These are phyloP conservation scores for Lycocerus yunnanus DNA, from an alignment of 2,888 invertebrate species.

Conservation along the genomic window DNA sequence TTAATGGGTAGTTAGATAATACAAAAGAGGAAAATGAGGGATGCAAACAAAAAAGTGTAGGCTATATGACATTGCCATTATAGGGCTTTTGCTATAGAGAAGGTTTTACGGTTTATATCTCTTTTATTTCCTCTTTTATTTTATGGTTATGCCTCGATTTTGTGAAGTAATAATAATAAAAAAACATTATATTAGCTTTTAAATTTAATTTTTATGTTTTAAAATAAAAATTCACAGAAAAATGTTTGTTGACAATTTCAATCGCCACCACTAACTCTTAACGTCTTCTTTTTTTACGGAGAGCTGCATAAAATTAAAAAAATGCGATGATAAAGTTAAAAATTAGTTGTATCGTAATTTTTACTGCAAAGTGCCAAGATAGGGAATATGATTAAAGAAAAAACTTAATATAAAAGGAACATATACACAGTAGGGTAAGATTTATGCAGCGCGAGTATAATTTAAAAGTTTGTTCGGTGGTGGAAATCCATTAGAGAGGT, in stretches of 20 bases:
- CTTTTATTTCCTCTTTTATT: conserved; percentile 51
- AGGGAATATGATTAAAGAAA: conserved; percentile 6
- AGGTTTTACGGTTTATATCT: conserved; percentile 50
- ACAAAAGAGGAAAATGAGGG: conserved; percentile 37
- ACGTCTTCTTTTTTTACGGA: neutral
- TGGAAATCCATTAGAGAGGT: conserved; percentile 54
- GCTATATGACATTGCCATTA: conserved; percentile 46
- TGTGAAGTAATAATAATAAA: conserved; percentile 49
- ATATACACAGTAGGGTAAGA: conserved; percentile 41
- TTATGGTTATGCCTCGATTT: conserved; percentile 50
- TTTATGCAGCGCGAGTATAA: conserved; percentile 48
- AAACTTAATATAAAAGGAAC: conserved; percentile 32
- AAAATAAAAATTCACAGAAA: neutral
- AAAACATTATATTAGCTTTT: conserved; percentile 47
- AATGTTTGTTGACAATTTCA: neutral
- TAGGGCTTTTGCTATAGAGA: conserved; percentile 44
- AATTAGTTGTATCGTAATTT: conserved; percentile 1
- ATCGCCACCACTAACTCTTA: neutral
- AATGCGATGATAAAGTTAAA: neutral
- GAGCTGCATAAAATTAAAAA: neutral
- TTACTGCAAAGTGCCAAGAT: conserved; percentile 5
- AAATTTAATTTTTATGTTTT: conserved; percentile 48
- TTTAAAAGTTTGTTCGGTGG: conserved; percentile 53
- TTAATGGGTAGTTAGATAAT: conserved; percentile 13
- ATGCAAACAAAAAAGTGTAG: conserved; percentile 44